A percentile compares a stretch with the other conserved stretches of the same genome.
Evolutionary conservation across 2,888 invertebrate species (phyloP).

Genomic region (Pilophorus perplexus): DNA sequence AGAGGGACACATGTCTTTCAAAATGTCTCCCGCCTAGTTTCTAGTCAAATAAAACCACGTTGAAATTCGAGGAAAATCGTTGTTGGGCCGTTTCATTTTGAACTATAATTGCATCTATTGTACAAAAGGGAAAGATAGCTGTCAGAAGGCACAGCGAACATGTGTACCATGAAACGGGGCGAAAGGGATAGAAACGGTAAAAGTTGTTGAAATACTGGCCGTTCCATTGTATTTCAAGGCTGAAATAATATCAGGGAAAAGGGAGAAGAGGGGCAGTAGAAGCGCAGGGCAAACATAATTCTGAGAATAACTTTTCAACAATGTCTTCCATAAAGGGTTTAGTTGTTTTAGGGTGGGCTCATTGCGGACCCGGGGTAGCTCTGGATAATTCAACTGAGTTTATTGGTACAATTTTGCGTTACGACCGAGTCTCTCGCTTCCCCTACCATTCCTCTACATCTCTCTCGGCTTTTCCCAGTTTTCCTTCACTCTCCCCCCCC

Average conservation of each 20-base stretch:
- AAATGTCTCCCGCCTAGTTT: background rate
- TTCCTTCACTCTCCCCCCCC: background rate
- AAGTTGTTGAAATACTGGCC: slow-evolving; percentile 39
- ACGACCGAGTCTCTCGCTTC: slow-evolving; percentile 39
- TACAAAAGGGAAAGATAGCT: slow-evolving; percentile 22
- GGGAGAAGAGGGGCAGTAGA: background rate
- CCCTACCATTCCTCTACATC: slow-evolving; percentile 44
- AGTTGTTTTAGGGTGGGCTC: slow-evolving; percentile 44
- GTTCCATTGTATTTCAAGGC: slow-evolving; percentile 38
- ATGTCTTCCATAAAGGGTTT: slow-evolving; percentile 43
- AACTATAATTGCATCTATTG: no score
- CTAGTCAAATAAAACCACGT: no score
- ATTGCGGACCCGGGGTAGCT: slow-evolving; percentile 32
- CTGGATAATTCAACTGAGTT: slow-evolving; percentile 44
- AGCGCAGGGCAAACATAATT: slow-evolving; percentile 39
- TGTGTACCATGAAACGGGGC: slow-evolving; percentile 3
- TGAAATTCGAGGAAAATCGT: no score
- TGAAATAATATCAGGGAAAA: slow-evolving; percentile 38
- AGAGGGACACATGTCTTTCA: slow-evolving; percentile 19
- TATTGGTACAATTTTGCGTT: slow-evolving; percentile 46
- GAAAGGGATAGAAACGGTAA: slow-evolving; percentile 16
- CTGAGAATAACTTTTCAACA: slow-evolving; percentile 42
- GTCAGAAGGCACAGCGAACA: slow-evolving; percentile 6
- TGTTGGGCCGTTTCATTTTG: no score
- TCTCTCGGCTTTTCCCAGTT: slow-evolving; percentile 34